Base-by-base conservation (phyloP, 2,888 invertebrate genomes). In the Leucophora obtusa region DNA sequence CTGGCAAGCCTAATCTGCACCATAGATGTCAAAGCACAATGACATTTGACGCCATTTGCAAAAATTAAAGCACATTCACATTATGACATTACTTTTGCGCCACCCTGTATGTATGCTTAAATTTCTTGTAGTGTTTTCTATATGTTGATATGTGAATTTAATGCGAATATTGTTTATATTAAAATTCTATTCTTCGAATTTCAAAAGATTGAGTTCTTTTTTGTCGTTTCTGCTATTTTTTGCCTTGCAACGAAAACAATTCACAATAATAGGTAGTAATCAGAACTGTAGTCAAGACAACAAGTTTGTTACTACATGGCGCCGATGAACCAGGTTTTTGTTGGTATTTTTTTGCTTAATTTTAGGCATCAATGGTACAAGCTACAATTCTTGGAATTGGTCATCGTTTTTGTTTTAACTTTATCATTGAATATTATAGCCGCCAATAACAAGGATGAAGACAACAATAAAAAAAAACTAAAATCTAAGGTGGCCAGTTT, bases 311-410 rank as follows among this genome's bases (percentile, higher is more conserved):
- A 56, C 35, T 65, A 66, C 62, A 72, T 78, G 78, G 78, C 78
- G 78, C 72, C 78, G 78, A 56, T 66, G 71, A 76, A 15, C 53
- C 65, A 71, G 75, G 59, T 63, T 11, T 17, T 53, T 60, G 51
- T 35, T 77, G 38, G 18, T 56, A 56, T 58, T 14, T 35, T 58
- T 65, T 56, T 9, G 3, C 59, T 51, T 17, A 62, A 68, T 63
- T 69, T 63, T 63, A 73, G 62, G 72, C 68, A 69, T 72, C 63
- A 78, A 69, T 78, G 63, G 68, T 72, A 69, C 56, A 78, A 43
- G 71, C 54, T 72, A 66, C 21, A 73, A 63, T 73, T 72, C 72
- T 21, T 69, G 68, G 78, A 78, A 78, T 73, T 68, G 78, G 70
- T 79, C 63, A 69, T 65, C 59, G 70, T 15, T 65, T 54, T 66